Evolutionary conservation across 2,888 invertebrate species (phyloP).

Genomic region (Aphodius granarius): DNA sequence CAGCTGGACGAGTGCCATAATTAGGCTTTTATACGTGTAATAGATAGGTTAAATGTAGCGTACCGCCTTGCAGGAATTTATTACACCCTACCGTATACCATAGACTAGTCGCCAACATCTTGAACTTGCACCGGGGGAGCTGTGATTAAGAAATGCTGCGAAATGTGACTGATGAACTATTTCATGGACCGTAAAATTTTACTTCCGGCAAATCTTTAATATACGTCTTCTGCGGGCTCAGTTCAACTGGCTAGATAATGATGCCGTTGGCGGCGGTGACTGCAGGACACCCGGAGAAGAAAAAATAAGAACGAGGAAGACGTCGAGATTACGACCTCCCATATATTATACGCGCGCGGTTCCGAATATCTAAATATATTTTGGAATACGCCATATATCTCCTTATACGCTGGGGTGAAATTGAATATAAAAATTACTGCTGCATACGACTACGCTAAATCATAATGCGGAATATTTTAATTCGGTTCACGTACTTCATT

Average conservation of each 20-base stretch:
- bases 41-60: conserved; percentile 21
- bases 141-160: conserved; percentile 19
- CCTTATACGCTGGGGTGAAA: not conserved
- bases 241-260: conserved; percentile 22
- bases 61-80: not conserved
- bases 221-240: not conserved
- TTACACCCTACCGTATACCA: conserved; percentile 1
- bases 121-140: not conserved
- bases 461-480: not conserved
- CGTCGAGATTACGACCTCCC: conserved; percentile 4
- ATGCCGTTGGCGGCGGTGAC: not conserved
- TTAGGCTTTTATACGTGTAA: conserved; percentile 11
- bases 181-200: conserved; percentile 24
- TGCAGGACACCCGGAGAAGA: not conserved
- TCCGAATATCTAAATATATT: not conserved
- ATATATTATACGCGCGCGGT: conserved; percentile 10
- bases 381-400: not conserved
- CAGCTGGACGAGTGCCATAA: not conserved
- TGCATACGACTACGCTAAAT: not conserved
- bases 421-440: conserved; percentile 18
- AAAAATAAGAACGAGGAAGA: not conserved
- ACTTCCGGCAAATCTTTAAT: not conserved
- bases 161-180: conserved; percentile 25
- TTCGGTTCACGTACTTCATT: not conserved
- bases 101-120: not conserved